phyloP scores from a whole-genome alignment of 2,797 vertebrate species.

The Pseudochromis fuscus region DNA sequence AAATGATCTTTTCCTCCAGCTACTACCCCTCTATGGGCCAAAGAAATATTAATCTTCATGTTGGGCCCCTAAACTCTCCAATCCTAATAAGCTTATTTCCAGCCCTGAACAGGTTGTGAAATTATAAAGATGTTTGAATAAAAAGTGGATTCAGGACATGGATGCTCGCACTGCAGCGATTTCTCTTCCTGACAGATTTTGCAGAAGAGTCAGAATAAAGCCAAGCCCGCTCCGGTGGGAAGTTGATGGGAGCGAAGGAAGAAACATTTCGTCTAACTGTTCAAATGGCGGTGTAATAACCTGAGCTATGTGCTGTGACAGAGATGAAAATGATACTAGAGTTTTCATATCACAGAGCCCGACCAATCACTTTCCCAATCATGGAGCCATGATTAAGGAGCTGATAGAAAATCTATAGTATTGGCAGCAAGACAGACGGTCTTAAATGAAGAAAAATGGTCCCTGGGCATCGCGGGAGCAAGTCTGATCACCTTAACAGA shows the following conservation, averaged over 20 bases:
- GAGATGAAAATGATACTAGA: constrained; percentile 63
- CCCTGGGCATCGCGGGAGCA: constrained; percentile 58
- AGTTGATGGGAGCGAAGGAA: constrained; percentile 32
- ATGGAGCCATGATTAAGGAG: constrained; percentile 71
- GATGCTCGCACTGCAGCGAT: constrained; percentile 29
- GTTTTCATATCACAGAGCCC: constrained; percentile 67
- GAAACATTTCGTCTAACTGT: constrained; percentile 48
- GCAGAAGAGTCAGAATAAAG: constrained; percentile 44
- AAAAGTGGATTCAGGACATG: constrained; percentile 51
- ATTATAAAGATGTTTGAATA: constrained; percentile 48
- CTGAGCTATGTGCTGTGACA: constrained; percentile 49
- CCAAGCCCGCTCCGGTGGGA: constrained; percentile 7
- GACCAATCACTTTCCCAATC: constrained; percentile 72
- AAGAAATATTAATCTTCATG: constrained; percentile 37
- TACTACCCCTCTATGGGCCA: constrained; percentile 12
- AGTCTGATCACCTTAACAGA: constrained; percentile 81
- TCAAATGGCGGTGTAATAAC: constrained; percentile 68
- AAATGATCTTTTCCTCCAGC: constrained; percentile 32
- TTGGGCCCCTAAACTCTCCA: constrained; percentile 10
- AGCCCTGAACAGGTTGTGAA: constrained; percentile 57
- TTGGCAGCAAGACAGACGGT: constrained; percentile 72
- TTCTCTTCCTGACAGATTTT: constrained; percentile 48
- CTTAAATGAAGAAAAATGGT: constrained; percentile 83
- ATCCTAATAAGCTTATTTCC: constrained; percentile 56
- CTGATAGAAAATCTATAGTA: constrained; percentile 82